A percentile compares a stretch with the other conserved stretches of the same genome.
Evolutionary conservation across 2,888 invertebrate species (phyloP).

Genomic region (Merodon equestris): DNA sequence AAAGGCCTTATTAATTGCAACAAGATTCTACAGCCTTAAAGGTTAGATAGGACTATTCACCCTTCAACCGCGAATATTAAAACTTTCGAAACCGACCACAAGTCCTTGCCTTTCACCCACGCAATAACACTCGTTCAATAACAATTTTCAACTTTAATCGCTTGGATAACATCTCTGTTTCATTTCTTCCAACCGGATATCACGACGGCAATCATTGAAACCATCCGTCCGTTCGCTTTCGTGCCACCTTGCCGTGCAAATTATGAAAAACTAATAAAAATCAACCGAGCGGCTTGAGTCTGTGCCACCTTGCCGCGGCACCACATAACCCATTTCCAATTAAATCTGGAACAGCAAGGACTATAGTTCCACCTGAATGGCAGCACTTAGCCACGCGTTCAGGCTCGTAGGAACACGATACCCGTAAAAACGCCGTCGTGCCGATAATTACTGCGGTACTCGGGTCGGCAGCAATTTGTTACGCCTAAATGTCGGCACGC

Average conservation of each 20-base stretch:
- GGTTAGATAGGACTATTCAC: too few species aligned
- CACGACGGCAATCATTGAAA: too few species aligned
- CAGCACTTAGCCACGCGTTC: conserved; percentile 9
- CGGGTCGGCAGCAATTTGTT: conserved; percentile 76
- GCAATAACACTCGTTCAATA: not conserved
- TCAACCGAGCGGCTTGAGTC: conserved; percentile 30
- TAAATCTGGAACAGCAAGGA: conserved; percentile 44
- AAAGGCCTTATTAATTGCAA: too few species aligned
- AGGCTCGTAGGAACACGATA: conserved; percentile 10
- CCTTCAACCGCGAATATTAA: too few species aligned
- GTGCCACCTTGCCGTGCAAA: conserved; percentile 36
- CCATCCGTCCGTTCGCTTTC: conserved; percentile 1
- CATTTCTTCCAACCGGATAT: too few species aligned
- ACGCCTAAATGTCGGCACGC: conserved; percentile 77
- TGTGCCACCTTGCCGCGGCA: conserved; percentile 15
- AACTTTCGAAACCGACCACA: too few species aligned
- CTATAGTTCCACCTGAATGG: conserved; percentile 33
- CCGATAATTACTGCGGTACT: conserved; percentile 66
- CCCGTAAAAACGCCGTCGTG: conserved; percentile 53
- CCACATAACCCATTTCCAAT: conserved; percentile 59
- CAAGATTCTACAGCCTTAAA: too few species aligned
- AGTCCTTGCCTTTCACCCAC: not conserved
- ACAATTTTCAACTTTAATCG: conserved; percentile 15
- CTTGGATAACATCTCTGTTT: conserved; percentile 8
- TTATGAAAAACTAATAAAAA: conserved; percentile 63